A percentile compares a stretch with the other conserved stretches of the same genome.
phyloP scores from a whole-genome alignment of 2,888 invertebrate genomes.

The Timandra comae region DNA sequence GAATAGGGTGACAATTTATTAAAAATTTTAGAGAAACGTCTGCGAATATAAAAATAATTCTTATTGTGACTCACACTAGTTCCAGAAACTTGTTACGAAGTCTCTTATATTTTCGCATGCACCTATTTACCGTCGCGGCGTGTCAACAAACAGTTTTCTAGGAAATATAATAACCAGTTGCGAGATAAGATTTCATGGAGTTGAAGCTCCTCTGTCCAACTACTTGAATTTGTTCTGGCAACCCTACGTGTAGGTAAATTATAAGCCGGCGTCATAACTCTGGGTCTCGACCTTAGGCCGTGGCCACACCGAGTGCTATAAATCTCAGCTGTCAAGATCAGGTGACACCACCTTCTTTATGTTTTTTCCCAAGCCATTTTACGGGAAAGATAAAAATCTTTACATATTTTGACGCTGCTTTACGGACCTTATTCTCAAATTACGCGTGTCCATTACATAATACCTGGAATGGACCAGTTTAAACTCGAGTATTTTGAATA shows the following conservation, averaged over 20 bases:
- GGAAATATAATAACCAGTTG: conserved; percentile 16
- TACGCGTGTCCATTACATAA: conserved; percentile 69
- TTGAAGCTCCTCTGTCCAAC: conserved; percentile 3
- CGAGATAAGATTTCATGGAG: conserved; percentile 12
- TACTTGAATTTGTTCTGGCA: conserved; percentile 15
- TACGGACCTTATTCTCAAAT: conserved; percentile 72
- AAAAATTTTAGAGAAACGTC: conserved; percentile 1
- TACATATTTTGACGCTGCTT: conserved; percentile 77
- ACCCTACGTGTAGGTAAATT: conserved; percentile 54
- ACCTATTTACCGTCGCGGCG: too few species aligned
- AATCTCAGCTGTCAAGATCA: conserved; percentile 72
- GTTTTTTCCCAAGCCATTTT: conserved; percentile 78
- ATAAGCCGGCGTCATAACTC: conserved; percentile 68
- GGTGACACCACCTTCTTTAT: conserved; percentile 78
- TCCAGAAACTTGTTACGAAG: too few species aligned
- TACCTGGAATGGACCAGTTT: conserved; percentile 61
- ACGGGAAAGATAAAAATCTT: conserved; percentile 77
- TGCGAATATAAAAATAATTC: neutral
- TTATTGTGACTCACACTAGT: neutral
- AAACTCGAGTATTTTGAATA: conserved; percentile 4
- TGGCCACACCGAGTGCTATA: conserved; percentile 68
- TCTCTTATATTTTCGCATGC: too few species aligned
- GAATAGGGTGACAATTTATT: conserved; percentile 19
- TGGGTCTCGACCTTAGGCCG: conserved; percentile 65
- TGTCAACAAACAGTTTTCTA: conserved; percentile 15